A percentile compares a stretch with the other conserved stretches of the same genome.
phyloP scores from a whole-genome alignment of 2,113 vertebrate species.

The Chamaetylas fuelleborni region DNA sequence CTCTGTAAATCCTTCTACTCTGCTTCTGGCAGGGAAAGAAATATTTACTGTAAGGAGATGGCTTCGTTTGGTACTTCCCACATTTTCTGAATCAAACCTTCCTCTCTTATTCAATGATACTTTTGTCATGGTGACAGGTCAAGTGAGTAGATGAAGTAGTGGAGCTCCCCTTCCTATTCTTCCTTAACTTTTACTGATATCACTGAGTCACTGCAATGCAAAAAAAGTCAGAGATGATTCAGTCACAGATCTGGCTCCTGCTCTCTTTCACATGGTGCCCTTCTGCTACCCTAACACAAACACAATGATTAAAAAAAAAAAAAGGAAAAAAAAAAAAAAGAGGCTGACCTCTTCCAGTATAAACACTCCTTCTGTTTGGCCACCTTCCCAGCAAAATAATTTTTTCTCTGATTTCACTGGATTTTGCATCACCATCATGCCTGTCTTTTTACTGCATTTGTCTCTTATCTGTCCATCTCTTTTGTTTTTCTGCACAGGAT shows the following conservation, averaged over 20 bases:
- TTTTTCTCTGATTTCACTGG: neutral
- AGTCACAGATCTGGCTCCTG: neutral
- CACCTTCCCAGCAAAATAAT: neutral
- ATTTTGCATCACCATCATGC: neutral
- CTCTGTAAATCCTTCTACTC: neutral
- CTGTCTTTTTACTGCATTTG: neutral
- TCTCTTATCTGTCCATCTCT: neutral
- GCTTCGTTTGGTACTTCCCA: neutral
- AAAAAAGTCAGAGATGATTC: neutral
- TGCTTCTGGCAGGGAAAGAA: neutral
- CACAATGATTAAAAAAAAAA: neutral
- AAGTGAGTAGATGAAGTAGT: neutral
- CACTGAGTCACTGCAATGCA: neutral
- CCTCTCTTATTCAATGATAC: rapidly evolving
- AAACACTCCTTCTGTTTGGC: slow-evolving; percentile 28
- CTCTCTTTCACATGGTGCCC: neutral
- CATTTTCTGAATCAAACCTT: neutral
- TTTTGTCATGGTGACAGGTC: neutral
- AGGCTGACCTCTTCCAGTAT: neutral
- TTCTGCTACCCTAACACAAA: neutral
- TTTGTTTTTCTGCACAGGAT: neutral
- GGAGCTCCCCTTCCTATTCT: neutral
- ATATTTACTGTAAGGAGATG: neutral
- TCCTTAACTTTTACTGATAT: neutral
- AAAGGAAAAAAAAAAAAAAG: neutral